A percentile compares a stretch with the other conserved stretches of the same genome.
phyloP scores from a whole-genome alignment of 2,888 invertebrate species.

The Venustoraphidia nigricollis region DNA sequence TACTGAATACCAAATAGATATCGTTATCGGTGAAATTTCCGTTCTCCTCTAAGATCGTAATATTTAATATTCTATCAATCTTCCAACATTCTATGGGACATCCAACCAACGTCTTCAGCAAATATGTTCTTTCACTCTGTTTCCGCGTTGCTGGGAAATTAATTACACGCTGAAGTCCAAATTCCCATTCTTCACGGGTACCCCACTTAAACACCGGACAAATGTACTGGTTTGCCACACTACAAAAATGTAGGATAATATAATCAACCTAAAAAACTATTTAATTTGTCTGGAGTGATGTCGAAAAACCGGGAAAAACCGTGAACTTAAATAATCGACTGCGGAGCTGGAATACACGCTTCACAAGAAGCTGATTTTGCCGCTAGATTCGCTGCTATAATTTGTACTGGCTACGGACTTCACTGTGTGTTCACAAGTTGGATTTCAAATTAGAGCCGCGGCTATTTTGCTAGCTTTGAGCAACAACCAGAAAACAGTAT shows the following conservation, averaged over 20 bases:
- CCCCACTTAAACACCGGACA: conserved; percentile 77
- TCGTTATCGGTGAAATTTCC: conserved; percentile 64
- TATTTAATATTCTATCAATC: conserved; percentile 47
- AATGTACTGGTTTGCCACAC: conserved; percentile 58
- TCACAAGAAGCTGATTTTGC: too few species aligned
- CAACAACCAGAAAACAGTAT: too few species aligned
- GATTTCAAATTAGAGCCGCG: too few species aligned
- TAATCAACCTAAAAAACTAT: not conserved
- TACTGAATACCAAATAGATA: conserved; percentile 56
- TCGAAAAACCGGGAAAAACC: too few species aligned
- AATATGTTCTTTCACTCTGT: conserved; percentile 59
- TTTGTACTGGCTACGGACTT: too few species aligned
- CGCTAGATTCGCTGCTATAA: too few species aligned
- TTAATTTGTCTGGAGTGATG: not conserved
- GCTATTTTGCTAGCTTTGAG: too few species aligned
- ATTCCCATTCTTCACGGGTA: conserved; percentile 64
- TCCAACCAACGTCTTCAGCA: conserved; percentile 62
- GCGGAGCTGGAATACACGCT: too few species aligned
- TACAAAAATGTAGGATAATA: conserved; percentile 21
- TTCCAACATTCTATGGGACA: conserved; percentile 59
- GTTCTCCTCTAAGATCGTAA: conserved; percentile 51
- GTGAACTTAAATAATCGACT: too few species aligned
- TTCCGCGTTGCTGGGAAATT: conserved; percentile 56
- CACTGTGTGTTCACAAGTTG: too few species aligned
- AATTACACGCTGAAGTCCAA: conserved; percentile 59